Evolutionary conservation across 2,113 vertebrate genomes (phyloP).

Genomic region (Rhagologus leucostigma): DNA sequence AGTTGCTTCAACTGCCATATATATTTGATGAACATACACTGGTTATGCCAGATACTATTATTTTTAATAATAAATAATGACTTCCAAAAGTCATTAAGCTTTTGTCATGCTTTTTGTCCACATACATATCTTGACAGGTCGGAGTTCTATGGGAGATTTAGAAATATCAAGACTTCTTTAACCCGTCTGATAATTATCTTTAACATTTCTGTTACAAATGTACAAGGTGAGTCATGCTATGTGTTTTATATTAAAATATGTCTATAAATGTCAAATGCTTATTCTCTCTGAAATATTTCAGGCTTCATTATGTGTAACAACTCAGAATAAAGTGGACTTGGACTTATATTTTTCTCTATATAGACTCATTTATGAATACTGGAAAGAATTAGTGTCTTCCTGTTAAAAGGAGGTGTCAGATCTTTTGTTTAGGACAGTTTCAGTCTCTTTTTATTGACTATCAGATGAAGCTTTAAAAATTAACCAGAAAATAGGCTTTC

Average conservation of each 20-base stretch:
- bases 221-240: not conserved
- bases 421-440: not conserved
- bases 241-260: not conserved
- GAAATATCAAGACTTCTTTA: not conserved
- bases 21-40: not conserved
- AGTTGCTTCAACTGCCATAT: not conserved
- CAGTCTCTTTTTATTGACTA: not conserved
- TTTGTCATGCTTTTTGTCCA: not conserved
- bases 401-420: not conserved
- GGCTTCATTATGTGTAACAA: not conserved
- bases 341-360: not conserved
- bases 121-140: not conserved
- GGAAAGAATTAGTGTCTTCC: not conserved
- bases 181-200: not conserved
- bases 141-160: not conserved
- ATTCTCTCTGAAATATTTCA: not conserved
- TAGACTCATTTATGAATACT: not conserved
- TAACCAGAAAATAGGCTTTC: not conserved
- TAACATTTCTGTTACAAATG: not conserved
- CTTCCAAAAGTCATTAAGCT: not conserved
- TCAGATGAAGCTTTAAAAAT: not conserved
- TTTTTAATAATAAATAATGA: not conserved
- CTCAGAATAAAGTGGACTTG: not conserved
- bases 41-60: not conserved
- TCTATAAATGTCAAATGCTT: not conserved